A percentile compares a stretch with the other conserved stretches of the same genome.
Evolutionary conservation across 2,113 vertebrate genomes (phyloP).

Genomic region (Antechinus flavipes): DNA sequence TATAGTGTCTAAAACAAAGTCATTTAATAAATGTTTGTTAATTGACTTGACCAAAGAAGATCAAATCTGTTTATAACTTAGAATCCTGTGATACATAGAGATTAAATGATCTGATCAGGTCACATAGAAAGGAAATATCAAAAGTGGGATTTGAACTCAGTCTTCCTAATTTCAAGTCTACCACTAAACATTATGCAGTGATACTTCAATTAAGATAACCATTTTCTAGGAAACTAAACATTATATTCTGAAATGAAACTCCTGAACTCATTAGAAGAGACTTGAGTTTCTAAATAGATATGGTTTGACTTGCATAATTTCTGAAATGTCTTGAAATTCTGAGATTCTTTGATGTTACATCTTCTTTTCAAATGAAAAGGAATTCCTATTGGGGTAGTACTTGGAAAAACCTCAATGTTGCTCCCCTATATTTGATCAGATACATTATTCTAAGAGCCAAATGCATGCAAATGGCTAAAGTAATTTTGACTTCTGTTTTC

Average conservation of each 20-base stretch:
- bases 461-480: not conserved
- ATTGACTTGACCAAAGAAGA: not conserved
- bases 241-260: not conserved
- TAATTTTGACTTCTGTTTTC: constrained; percentile 47
- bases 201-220: not conserved
- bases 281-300: not conserved
- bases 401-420: constrained; percentile 20
- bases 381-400: not conserved
- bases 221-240: not conserved
- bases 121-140: not conserved
- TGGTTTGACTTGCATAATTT: not conserved
- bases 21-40: not conserved
- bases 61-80: not conserved
- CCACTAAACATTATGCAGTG: not conserved
- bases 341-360: not conserved
- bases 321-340: not conserved
- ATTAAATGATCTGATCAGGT: not conserved
- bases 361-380: not conserved
- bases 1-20: not conserved
- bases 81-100: not conserved
- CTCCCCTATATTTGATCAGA: constrained; percentile 11
- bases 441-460: not conserved
- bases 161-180: not conserved
- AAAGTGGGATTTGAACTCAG: not conserved
- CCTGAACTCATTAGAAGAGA: not conserved